Evolutionary conservation across 2,888 invertebrate genomes (phyloP).

Genomic region (Leptinotarsa haldemani): DNA sequence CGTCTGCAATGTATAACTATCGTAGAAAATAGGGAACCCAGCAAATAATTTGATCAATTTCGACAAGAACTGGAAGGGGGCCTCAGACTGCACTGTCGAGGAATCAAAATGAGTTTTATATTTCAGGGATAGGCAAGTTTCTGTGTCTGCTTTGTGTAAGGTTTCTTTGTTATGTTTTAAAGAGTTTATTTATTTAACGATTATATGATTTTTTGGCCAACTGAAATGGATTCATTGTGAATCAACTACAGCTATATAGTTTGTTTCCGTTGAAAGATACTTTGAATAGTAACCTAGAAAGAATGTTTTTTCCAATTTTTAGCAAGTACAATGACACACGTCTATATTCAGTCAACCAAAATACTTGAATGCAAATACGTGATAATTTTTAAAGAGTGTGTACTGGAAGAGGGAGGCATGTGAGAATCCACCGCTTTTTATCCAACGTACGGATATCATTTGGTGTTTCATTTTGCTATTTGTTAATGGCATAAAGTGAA

Average conservation of each 20-base stretch:
- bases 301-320: too few species aligned
- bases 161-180: conserved; percentile 42
- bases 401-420: too few species aligned
- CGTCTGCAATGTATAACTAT: background rate
- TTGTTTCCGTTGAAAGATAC: too few species aligned
- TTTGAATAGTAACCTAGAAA: too few species aligned
- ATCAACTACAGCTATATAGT: background rate
- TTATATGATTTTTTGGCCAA: conserved; percentile 1
- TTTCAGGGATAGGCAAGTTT: conserved; percentile 32
- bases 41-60: conserved; percentile 6
- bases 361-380: too few species aligned
- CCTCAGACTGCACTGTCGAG: background rate
- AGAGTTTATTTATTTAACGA: conserved; percentile 33
- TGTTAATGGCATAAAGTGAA: too few species aligned
- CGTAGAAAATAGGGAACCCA: background rate
- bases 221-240: background rate
- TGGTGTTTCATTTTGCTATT: too few species aligned
- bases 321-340: too few species aligned
- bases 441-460: too few species aligned
- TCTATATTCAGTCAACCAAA: too few species aligned
- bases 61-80: background rate
- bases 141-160: conserved; percentile 37
- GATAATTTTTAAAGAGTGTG: too few species aligned
- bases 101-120: conserved; percentile 17
- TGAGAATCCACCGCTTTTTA: too few species aligned